A percentile compares a stretch with the other conserved stretches of the same genome.
Evolutionary conservation across 2,113 vertebrate species (phyloP).

Genomic region (Talpa occidentalis): DNA sequence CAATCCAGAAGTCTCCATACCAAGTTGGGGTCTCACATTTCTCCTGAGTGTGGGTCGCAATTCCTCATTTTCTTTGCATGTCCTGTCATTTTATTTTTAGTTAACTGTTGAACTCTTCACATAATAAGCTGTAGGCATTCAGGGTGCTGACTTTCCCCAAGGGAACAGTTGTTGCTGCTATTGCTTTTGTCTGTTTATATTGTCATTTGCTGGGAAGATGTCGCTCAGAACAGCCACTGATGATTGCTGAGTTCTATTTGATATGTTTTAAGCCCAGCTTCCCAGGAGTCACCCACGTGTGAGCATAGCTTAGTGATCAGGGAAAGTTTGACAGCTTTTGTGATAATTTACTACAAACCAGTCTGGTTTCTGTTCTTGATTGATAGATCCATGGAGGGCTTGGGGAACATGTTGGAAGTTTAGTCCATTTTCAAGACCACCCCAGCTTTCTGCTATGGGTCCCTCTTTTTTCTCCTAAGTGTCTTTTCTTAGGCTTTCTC

Average conservation of each 20-base stretch:
- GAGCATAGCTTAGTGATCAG: background rate
- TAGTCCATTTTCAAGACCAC: background rate
- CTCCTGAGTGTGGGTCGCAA: background rate
- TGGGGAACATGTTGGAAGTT: background rate
- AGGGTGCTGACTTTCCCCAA: background rate
- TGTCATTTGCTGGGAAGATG: background rate
- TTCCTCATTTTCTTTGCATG: background rate
- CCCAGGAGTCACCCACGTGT: background rate
- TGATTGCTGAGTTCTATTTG: background rate
- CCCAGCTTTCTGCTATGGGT: too few relatives aligned
- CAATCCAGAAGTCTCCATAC: background rate
- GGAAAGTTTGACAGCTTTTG: background rate
- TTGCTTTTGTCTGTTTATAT: background rate
- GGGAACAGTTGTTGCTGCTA: background rate
- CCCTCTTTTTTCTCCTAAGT: background rate
- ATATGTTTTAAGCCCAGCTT: background rate
- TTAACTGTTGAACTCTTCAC: background rate
- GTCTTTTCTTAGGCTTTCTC: background rate
- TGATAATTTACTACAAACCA: background rate
- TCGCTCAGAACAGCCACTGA: background rate
- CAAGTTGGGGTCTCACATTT: background rate
- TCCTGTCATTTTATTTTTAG: background rate
- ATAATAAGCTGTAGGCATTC: background rate
- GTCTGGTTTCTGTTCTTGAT: background rate
- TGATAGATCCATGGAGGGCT: background rate